Conservation (phyloP, 2,888 invertebrate species). For the Siphonodentalium dalli region DNA sequence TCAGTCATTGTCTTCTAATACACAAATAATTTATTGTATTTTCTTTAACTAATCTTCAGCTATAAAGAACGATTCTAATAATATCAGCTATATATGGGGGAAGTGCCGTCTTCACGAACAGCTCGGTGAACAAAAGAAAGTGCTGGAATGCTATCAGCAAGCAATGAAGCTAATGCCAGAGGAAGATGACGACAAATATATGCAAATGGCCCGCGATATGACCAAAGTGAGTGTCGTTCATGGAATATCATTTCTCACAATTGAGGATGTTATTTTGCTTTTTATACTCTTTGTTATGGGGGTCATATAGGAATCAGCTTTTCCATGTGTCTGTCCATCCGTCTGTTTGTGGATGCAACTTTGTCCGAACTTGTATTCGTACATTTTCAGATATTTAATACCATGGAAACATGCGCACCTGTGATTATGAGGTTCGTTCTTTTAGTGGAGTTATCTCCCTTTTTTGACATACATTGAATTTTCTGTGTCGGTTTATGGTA, state of each 20-base stretch:
- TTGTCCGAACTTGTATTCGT: too few species aligned
- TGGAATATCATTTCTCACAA: conserved; percentile 4
- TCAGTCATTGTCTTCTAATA: too few species aligned
- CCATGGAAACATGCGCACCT: too few species aligned
- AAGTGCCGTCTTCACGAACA: conserved; percentile 76
- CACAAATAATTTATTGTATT: too few species aligned
- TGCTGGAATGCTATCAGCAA: conserved; percentile 77
- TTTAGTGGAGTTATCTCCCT: too few species aligned
- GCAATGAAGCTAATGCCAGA: conserved; percentile 70
- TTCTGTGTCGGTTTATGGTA: too few species aligned
- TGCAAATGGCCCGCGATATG: conserved; percentile 56
- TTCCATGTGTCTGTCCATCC: too few species aligned
- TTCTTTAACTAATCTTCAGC: conserved; percentile 67
- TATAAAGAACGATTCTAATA: conserved; percentile 76
- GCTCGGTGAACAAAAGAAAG: conserved; percentile 71
- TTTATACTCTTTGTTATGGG: not conserved
- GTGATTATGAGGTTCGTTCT: too few species aligned
- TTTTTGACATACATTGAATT: too few species aligned
- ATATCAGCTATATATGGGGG: conserved; percentile 76
- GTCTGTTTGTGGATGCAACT: too few species aligned
- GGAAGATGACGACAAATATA: conserved; percentile 48
- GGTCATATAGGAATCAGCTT: too few species aligned
- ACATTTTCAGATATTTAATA: too few species aligned
- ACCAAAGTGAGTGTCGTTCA: conserved; percentile 46
- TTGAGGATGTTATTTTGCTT: conserved; percentile 3